Evolutionary conservation across 2,888 invertebrate genomes (phyloP), one percentile per base, ranked within the genome.

Genomic region (Drosophila sordidula): DNA sequence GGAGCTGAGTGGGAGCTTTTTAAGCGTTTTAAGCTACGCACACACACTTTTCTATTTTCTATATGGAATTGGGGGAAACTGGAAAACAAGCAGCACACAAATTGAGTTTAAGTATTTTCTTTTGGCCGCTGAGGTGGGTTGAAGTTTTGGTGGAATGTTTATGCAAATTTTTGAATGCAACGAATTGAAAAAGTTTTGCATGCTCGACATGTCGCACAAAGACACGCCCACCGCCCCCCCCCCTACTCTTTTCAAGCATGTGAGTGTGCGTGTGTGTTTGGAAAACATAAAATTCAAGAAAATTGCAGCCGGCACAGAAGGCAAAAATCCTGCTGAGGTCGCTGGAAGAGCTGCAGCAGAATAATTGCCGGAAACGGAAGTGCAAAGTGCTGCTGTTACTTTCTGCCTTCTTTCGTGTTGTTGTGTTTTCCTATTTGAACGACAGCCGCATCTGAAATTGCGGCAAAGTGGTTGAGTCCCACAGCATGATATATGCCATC

Each of bases 301-400:
- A 78, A 78, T 80, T 78, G 80, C 57, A 50, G 74, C 61, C 58
- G 67, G 57, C 61, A 57, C 44, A 50, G 42, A 36, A 44, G 52
- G 46, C 59, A 61, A 64, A 70, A 84, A 71, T 74, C 39, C 67
- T 58, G 69, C 52, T 42, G 55, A 52, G 78, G 46, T 57, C 58
- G 72, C 77, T 39, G 49, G 45, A 45, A 69, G 64, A 54, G 55
- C 70, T 59, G 46, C 58, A 70, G 57, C 59, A 71, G 58, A 75
- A 83, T 84, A 84, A 84, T 84, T 84, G 83, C 89, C 87, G 83
- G 89, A 84, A 89, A 89, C 83, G 83, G 83, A 84, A 89, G 83
- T 84, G 87, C 80, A 77, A 89, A 84, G 87, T 87, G 86, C 79
- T 85, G 83, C 83, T 73, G 79, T 70, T 75, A 65, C 75, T 77